These are phyloP conservation scores for Notospermus geniculatus DNA, from an alignment of 1,140 invertebrate genomes.

Conservation along the genomic window DNA sequence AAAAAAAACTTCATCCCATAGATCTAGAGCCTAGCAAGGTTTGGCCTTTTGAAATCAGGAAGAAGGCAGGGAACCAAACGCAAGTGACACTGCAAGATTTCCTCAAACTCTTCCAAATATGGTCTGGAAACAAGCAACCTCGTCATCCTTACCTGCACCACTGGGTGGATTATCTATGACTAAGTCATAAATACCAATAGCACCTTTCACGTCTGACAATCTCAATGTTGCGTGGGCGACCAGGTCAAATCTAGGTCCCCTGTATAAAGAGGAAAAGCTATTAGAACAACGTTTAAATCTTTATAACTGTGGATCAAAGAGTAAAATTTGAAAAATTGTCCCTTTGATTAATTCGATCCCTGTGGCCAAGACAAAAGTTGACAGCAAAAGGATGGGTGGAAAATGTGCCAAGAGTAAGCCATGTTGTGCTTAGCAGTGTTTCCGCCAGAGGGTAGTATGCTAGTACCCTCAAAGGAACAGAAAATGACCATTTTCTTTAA, in stretches of 20 bases:
- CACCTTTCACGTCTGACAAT: conserved; percentile 64
- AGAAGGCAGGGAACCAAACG: neutral
- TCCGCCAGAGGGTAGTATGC: no score
- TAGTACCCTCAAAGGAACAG: neutral
- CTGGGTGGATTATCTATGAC: neutral
- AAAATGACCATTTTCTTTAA: no score
- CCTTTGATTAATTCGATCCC: no score
- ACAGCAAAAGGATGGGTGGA: no score
- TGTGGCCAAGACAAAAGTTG: no score
- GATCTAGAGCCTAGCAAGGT: neutral
- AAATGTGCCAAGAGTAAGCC: no score
- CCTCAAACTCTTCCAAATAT: neutral
- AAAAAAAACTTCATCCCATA: neutral
- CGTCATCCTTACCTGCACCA: neutral
- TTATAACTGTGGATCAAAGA: no score
- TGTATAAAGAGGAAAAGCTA: conserved; percentile 50
- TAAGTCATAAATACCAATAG: conserved; percentile 58
- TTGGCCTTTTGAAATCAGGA: neutral
- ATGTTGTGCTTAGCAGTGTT: no score
- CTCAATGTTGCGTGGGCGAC: conserved; percentile 66
- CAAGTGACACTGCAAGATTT: neutral
- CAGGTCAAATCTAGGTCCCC: conserved; percentile 69
- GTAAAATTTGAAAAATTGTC: no score
- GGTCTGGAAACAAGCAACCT: neutral
- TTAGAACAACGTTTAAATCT: no score